phyloP scores from a whole-genome alignment of 2,113 vertebrate genomes.

The Alouatta palliata region DNA sequence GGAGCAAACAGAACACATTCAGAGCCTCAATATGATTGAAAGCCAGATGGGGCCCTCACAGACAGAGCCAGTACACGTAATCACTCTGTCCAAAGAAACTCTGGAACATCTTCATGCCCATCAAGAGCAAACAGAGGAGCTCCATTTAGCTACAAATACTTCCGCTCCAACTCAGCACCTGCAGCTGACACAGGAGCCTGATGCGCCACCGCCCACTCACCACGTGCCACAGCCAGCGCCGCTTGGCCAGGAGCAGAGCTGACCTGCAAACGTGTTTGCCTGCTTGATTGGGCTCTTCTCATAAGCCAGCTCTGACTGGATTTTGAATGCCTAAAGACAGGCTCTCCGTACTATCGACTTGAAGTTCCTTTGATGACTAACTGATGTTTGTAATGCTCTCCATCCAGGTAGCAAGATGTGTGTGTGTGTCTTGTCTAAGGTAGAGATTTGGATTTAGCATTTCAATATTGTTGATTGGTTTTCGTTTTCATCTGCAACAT shows the following conservation, averaged over 20 bases:
- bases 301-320: conserved; percentile 84
- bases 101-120: conserved; percentile 92
- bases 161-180: conserved; percentile 81
- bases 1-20: conserved; percentile 86
- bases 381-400: neutral
- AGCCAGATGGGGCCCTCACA: conserved; percentile 84
- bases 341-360: conserved; percentile 78
- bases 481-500: conserved; percentile 6
- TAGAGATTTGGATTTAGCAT: neutral
- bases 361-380: neutral
- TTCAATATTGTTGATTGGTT: neutral
- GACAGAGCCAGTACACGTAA: conserved; percentile 93
- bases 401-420: neutral
- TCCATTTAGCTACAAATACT: conserved; percentile 75
- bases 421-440: neutral
- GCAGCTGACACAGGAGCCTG: conserved; percentile 80
- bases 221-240: conserved; percentile 76
- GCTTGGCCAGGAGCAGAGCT: conserved; percentile 79
- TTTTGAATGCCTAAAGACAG: conserved; percentile 84
- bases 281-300: conserved; percentile 82
- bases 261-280: conserved; percentile 80
- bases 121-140: conserved; percentile 82
- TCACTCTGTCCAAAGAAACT: conserved; percentile 94
- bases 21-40: conserved; percentile 88
- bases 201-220: conserved; percentile 82